Evolutionary conservation across 2,797 vertebrate genomes (phyloP), one percentile per base, ranked within the genome.

Genomic region (Fundulus diaphanus): DNA sequence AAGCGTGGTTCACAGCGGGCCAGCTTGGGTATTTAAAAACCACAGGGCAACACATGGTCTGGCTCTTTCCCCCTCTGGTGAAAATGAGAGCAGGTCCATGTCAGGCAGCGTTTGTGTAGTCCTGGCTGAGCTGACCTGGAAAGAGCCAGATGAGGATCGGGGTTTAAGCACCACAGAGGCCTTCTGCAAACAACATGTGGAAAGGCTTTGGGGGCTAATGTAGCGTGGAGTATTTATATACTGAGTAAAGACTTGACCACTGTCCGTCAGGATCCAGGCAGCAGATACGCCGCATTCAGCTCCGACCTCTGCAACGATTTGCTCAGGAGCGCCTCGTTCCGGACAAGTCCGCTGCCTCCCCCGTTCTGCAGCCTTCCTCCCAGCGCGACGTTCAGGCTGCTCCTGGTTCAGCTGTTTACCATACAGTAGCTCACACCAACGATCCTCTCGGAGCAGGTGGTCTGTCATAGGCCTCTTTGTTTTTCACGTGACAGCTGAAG

Each of bases 151-250:
- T 89, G 90, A 86, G 79, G 85, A 87, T 84, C 72, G 80, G 82
- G 76, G 73, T 80, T 89, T 88, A 85, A 93, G 89, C 88, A 87
- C 91, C 88, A 76, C 48, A 46, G 89, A 92, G 93, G 89, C 91
- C 92, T 93, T 94, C 85, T 87, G 89, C 92, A 94, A 94, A 94
- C 92, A 95, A 92, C 94, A 94, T 92, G 92, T 95, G 93, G 93
- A 95, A 94, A 85, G 92, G 90, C 94, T 96, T 93, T 92, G 89
- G 91, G 57, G 79, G 85, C 88, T 93, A 95, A 95, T 95, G 94
- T 94, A 94, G 94, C 93, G 73, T 95, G 90, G 86, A 91, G 89
- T 90, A 88, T 94, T 95, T 94, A 95, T 94, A 87, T 83, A 93
- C 92, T 92, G 87, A 85, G 80, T 59, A 56, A 80, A 74, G 88